Evolutionary conservation across 2,797 vertebrate genomes (phyloP).

Genomic region (Microctenopoma stevenorrisi): DNA sequence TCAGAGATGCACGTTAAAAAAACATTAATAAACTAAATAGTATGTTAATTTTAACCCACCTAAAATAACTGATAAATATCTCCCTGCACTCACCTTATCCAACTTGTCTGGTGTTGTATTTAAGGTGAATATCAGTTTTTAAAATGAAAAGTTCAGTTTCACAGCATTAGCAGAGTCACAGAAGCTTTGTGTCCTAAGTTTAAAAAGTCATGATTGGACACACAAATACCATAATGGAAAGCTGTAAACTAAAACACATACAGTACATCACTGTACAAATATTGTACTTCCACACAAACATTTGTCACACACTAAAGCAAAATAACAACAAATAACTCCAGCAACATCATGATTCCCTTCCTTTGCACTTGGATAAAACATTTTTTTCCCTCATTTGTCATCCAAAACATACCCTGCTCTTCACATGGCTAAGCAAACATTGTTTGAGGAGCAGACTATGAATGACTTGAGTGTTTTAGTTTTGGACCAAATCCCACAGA

Average conservation of each 20-base stretch:
- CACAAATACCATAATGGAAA: not conserved
- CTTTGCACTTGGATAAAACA: not conserved
- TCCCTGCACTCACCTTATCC: not conserved
- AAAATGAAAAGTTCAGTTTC: not conserved
- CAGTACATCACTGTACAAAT: not conserved
- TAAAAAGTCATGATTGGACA: not conserved
- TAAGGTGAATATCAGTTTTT: not conserved
- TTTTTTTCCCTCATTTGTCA: conserved; percentile 23
- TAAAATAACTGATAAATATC: not conserved
- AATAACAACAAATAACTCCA: not conserved
- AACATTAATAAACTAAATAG: no score
- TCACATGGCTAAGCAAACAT: conserved; percentile 29
- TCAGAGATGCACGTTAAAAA: no score
- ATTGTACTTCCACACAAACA: not conserved
- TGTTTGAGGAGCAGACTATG: conserved; percentile 25
- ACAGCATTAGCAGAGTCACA: not conserved
- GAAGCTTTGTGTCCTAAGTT: not conserved
- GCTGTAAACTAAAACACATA: not conserved
- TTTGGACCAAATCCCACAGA: conserved; percentile 41
- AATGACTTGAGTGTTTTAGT: conserved; percentile 35
- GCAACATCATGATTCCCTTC: conserved; percentile 13
- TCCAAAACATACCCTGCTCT: conserved; percentile 33
- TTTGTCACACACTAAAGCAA: not conserved
- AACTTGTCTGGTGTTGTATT: not conserved
- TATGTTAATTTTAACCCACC: not conserved